These are phyloP conservation scores for Eupithecia pulchellata DNA, from an alignment of 2,888 invertebrate species.

Conservation along the genomic window DNA sequence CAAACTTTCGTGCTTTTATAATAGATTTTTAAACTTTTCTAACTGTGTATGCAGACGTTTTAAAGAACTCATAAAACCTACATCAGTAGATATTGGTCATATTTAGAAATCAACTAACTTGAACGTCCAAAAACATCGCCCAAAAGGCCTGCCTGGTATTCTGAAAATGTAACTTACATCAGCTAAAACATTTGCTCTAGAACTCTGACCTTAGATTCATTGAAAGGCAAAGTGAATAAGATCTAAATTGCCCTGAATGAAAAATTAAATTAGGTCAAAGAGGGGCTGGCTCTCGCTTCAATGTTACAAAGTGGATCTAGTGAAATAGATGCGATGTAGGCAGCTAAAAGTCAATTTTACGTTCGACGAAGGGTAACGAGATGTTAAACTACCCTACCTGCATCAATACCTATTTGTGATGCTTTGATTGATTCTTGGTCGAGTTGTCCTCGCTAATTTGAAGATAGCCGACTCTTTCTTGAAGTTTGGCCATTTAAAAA, in stretches of 20 bases:
- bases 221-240: conserved; percentile 8
- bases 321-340: background rate
- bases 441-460: background rate
- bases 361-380: background rate
- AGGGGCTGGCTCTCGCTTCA: conserved; percentile 2
- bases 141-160: background rate
- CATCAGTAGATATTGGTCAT: background rate
- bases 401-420: background rate
- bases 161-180: background rate
- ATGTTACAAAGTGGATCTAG: background rate
- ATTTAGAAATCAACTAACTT: background rate
- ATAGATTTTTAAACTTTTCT: too few relatives aligned
- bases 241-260: conserved; percentile 8
- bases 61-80: background rate
- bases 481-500: background rate
- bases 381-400: background rate
- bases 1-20: background rate
- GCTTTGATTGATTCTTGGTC: background rate
- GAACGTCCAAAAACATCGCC: background rate
- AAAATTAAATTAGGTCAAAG: conserved; percentile 4
- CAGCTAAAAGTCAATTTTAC: background rate
- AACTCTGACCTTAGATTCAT: background rate
- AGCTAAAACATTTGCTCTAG: background rate
- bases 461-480: background rate
- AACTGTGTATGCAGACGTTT: too few relatives aligned